A percentile compares a stretch with the other conserved stretches of the same genome.
Conservation (phyloP, 2,888 invertebrate genomes). For the Thyatira batis region DNA sequence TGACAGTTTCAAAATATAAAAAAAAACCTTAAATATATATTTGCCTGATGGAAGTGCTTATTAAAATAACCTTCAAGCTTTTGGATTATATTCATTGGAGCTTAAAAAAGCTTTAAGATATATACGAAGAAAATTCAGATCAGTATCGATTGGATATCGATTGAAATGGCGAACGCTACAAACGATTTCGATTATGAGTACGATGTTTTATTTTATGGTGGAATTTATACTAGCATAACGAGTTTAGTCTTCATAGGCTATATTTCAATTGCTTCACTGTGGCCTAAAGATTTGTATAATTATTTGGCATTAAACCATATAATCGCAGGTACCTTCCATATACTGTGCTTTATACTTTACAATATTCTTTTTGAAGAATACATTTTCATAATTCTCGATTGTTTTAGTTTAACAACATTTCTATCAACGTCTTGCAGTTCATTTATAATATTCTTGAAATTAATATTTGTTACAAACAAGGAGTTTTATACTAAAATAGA, state of each 20-base stretch:
- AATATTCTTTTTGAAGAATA: neutral
- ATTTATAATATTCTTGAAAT: conserved; percentile 28
- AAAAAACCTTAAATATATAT: too few species aligned
- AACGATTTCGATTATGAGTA: neutral
- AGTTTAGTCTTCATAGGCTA: neutral
- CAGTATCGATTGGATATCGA: neutral
- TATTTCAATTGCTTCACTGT: neutral
- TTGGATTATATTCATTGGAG: too few species aligned
- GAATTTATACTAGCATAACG: neutral
- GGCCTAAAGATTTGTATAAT: conserved; percentile 17
- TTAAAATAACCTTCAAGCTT: too few species aligned
- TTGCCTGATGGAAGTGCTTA: too few species aligned
- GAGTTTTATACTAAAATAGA: conserved; percentile 26
- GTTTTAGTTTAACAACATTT: conserved; percentile 12
- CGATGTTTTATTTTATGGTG: neutral
- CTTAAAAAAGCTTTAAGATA: too few species aligned
- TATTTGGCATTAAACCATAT: conserved; percentile 24
- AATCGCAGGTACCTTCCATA: neutral
- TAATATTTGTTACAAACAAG: conserved; percentile 28
- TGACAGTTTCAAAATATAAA: too few species aligned
- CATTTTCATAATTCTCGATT: neutral
- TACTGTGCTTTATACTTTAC: neutral
- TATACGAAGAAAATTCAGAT: neutral
- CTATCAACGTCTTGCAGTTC: conserved; percentile 21
- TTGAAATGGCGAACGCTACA: neutral